Evolutionary conservation across 2,888 invertebrate genomes (phyloP).

Genomic region (Argynnis bischoffii): DNA sequence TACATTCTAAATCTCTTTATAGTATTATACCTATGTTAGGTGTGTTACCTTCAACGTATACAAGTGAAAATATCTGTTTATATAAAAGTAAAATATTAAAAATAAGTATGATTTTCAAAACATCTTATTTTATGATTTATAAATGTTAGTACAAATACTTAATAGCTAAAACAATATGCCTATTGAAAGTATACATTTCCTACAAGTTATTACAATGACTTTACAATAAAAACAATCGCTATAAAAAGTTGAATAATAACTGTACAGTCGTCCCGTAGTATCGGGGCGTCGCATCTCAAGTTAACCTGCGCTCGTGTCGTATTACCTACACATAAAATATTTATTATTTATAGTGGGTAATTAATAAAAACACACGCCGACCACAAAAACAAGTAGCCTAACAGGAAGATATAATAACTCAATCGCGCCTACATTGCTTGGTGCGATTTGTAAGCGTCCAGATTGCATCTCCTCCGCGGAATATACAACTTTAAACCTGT

Average conservation of each 20-base stretch:
- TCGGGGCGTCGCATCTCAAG: slow-evolving; percentile 66
- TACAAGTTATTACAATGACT: slow-evolving; percentile 28
- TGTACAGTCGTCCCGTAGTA: slow-evolving; percentile 62
- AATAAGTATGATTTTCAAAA: no score
- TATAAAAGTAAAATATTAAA: no score
- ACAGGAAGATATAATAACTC: slow-evolving; percentile 82
- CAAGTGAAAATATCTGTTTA: no score
- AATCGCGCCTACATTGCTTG: slow-evolving; percentile 71
- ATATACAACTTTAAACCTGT: slow-evolving; percentile 50
- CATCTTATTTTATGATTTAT: background rate
- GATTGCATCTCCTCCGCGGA: slow-evolving; percentile 75
- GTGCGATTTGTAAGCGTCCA: slow-evolving; percentile 78
- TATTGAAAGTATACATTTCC: slow-evolving; percentile 22
- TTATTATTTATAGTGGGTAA: slow-evolving; percentile 80
- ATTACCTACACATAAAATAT: slow-evolving; percentile 78
- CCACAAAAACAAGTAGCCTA: slow-evolving; percentile 80
- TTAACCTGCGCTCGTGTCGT: slow-evolving; percentile 69
- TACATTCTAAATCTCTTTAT: no score
- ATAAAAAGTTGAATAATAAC: slow-evolving; percentile 79
- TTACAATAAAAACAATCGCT: slow-evolving; percentile 51
- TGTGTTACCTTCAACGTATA: no score
- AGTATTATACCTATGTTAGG: no score
- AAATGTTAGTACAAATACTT: background rate
- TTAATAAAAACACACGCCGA: slow-evolving; percentile 81
- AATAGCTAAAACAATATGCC: slow-evolving; percentile 19